Percentiles rank a stretch among this genome's conserved stretches.
These are phyloP conservation scores for Xiphydria camelus DNA, from an alignment of 2,888 invertebrate genomes.

Conservation along the genomic window DNA sequence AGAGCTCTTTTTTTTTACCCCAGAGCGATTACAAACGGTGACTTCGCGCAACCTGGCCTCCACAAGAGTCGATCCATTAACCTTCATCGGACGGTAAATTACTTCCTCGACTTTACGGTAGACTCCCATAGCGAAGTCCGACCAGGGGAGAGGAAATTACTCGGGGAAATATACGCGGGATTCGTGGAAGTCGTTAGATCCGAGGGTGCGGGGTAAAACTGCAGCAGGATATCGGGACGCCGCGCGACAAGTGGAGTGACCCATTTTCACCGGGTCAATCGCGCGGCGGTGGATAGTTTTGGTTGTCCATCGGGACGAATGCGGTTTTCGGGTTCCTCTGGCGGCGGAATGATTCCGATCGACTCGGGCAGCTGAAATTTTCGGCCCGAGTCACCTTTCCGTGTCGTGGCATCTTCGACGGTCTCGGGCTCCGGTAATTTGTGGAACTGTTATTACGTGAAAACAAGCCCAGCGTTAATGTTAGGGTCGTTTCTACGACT, in stretches of 20 bases:
- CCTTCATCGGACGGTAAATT: constrained; percentile 2
- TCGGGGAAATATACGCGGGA: neutral
- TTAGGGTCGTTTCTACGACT: constrained; percentile 31
- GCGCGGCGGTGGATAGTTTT: too few relatives aligned
- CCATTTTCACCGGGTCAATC: too few relatives aligned
- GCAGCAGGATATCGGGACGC: too few relatives aligned
- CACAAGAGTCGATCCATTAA: neutral
- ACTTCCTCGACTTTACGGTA: neutral
- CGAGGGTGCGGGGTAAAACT: too few relatives aligned
- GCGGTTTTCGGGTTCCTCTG: too few relatives aligned
- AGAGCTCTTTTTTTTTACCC: neutral
- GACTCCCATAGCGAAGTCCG: too few relatives aligned
- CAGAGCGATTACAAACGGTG: neutral
- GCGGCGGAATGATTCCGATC: too few relatives aligned
- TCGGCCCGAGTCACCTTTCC: too few relatives aligned
- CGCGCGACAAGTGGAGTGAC: too few relatives aligned
- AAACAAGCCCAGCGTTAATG: constrained; percentile 42
- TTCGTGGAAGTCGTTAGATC: neutral
- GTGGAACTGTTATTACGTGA: constrained; percentile 40
- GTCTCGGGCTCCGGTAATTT: neutral
- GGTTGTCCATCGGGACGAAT: too few relatives aligned
- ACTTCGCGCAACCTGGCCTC: constrained; percentile 2
- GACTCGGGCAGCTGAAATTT: too few relatives aligned
- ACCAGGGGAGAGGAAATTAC: neutral
- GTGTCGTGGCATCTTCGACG: constrained; percentile 14